phyloP scores from a whole-genome alignment of 92 coral and sea anemone species.

The Heteractis magnifica region DNA sequence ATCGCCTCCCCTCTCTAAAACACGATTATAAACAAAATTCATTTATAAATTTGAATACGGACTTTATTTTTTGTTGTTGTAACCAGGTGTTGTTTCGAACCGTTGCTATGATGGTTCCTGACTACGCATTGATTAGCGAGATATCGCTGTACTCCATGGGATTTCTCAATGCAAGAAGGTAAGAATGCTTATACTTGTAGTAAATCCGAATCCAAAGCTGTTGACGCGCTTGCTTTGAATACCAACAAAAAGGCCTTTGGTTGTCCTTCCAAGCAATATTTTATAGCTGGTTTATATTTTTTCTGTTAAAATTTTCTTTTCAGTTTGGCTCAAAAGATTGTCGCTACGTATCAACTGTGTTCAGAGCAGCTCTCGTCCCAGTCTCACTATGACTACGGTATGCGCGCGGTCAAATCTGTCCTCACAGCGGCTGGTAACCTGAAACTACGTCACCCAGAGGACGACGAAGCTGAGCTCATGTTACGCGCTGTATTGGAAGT shows the following conservation, averaged over 20 bases:
- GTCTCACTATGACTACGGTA: constrained; percentile 98
- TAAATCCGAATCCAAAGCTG: too few relatives aligned
- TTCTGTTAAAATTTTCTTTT: background rate
- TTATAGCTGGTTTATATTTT: background rate
- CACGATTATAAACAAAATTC: too few relatives aligned
- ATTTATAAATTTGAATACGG: background rate
- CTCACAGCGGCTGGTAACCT: constrained; percentile 97
- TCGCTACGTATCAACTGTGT: constrained; percentile 91
- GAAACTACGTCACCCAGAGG: constrained; percentile 91
- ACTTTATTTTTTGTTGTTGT: background rate
- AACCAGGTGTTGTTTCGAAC: constrained; percentile 90
- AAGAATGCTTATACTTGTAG: background rate
- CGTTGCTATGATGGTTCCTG: constrained; percentile 99
- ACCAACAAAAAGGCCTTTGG: background rate
- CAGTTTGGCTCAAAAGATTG: constrained; percentile 98
- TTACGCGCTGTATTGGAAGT: constrained; percentile 95
- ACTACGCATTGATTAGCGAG: constrained; percentile 92
- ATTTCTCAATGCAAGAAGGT: constrained; percentile 96
- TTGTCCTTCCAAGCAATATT: background rate
- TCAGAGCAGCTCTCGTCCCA: constrained; percentile 99
- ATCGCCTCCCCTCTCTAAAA: too few relatives aligned
- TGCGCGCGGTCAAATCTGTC: constrained; percentile 99
- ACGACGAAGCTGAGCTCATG: constrained; percentile 93
- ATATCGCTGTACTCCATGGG: constrained; percentile 99
- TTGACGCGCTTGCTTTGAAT: too few relatives aligned